Base-by-base conservation (phyloP, 2,113 vertebrate species). In the Xenopus tropicalis region DNA sequence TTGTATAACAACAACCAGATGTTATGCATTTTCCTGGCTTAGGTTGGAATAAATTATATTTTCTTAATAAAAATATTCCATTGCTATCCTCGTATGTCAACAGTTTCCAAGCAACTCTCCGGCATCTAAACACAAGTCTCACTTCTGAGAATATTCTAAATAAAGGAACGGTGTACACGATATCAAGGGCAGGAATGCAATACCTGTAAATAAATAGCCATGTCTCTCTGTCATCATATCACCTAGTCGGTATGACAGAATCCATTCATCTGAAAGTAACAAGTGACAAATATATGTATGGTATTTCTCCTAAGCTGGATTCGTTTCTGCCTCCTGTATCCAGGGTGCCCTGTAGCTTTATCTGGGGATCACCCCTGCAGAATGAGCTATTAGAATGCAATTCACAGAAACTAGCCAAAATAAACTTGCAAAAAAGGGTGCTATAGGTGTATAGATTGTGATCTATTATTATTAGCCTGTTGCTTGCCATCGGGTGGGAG, bases 251-350 rank as follows among this genome's bases (percentile, higher is more conserved):
- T 19, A 65, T 44, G 62, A 65, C 62, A 65, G 62, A 65, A 43
- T 65, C 62, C 42, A 65, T 44, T 44, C 62, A 65, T 21, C 6
- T 44, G 62, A 65, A 43, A 65, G 62, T 46, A 44, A 44, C 62
- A 29, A 21, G n/a, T 65, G 62, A 44, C 62, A 65, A 25, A 37
- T 44, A 65, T 48, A 48, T 48, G 46, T 48, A 48, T 17, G 0
- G 19, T 20, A 44, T 65, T 48, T 48, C 42, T 19, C n/a, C 37
- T 14, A 12, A 21, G 14, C 62, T 44, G 25, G 11, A 65, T 44
- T 43, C 21, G n/a, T 65, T 44, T 65, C 17, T 37, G 25, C 19
- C 42, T 2, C 42, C 42, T 14, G 42, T 43, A 21, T 17, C 29
- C 17, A 20, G n/a, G 37, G 62, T 65, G 29, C 62, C n/a, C 19